These are phyloP conservation scores for Arvicanthis niloticus DNA, from an alignment of 2,113 vertebrate species.

Conservation along the genomic window DNA sequence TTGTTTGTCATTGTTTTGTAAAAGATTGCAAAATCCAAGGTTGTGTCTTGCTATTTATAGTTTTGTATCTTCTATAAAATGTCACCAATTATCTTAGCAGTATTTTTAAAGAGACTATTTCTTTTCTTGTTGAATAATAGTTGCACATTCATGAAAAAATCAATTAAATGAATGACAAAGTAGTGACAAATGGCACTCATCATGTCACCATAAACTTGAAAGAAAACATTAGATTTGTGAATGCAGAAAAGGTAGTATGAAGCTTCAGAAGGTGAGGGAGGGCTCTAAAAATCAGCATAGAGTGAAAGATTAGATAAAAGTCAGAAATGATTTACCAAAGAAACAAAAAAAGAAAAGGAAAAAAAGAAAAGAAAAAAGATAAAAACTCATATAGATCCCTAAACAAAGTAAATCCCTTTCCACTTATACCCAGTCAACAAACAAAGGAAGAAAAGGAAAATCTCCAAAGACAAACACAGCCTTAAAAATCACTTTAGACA, in stretches of 20 bases:
- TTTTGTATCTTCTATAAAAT: not conserved
- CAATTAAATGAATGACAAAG: not conserved
- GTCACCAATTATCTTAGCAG: not conserved
- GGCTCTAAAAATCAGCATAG: not conserved
- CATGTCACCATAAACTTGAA: not conserved
- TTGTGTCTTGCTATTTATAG: not conserved
- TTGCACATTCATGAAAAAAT: not conserved
- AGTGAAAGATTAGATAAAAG: not conserved
- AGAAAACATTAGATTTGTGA: not conserved
- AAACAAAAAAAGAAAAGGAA: not conserved
- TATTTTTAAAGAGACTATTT: not conserved
- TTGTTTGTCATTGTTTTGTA: not conserved
- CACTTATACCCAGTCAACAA: not conserved
- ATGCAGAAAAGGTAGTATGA: not conserved
- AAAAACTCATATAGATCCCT: too few species aligned
- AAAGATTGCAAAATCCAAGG: not conserved
- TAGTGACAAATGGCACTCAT: not conserved
- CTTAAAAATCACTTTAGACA: not conserved
- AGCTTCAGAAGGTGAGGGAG: not conserved
- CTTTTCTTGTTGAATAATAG: not conserved
- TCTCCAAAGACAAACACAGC: not conserved
- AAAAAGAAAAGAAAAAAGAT: not conserved
- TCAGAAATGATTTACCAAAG: not conserved
- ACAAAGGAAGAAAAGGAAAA: not conserved
- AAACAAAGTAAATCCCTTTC: not conserved